Evolutionary conservation across 2,888 invertebrate species (phyloP).

Genomic region (Noctua fimbriata): DNA sequence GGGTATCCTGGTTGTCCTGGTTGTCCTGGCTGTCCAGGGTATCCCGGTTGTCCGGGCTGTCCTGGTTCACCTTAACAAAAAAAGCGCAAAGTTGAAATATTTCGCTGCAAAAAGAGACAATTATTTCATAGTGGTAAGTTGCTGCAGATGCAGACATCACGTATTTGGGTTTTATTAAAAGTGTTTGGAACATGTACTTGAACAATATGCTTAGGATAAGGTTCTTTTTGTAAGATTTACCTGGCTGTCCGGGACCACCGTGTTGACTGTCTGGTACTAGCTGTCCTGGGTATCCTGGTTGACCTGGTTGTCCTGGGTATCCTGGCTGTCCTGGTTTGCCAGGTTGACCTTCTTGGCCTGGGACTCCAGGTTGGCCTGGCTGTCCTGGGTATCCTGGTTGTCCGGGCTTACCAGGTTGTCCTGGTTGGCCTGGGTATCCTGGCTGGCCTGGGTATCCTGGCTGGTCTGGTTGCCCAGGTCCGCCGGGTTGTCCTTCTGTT

Average conservation of each 20-base stretch:
- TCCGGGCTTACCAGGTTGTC: constrained; percentile 79
- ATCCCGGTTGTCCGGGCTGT: constrained; percentile 57
- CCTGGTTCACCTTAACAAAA: constrained; percentile 56
- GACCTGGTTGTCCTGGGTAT: constrained; percentile 65
- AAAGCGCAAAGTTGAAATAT: neutral
- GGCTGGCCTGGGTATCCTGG: constrained; percentile 45
- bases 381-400: constrained; percentile 80
- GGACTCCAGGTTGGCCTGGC: too few relatives aligned
- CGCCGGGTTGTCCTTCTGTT: constrained; percentile 1
- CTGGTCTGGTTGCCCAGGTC: constrained; percentile 7
- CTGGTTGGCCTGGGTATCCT: constrained; percentile 64
- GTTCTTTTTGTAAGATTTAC: constrained; percentile 56
- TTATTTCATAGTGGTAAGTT: neutral
- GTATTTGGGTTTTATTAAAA: neutral
- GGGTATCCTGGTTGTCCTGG: constrained; percentile 70
- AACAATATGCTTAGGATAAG: neutral
- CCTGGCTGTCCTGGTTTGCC: constrained; percentile 62
- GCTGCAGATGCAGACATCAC: neutral
- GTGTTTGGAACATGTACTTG: neutral
- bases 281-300: constrained; percentile 61
- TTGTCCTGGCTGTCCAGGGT: constrained; percentile 63
- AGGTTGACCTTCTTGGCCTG: neutral
- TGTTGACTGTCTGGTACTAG: constrained; percentile 58
- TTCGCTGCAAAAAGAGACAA: neutral
- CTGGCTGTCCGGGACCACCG: constrained; percentile 68